These are phyloP conservation scores for Takifugu ocellatus DNA, from an alignment of 2,797 vertebrate species.

Conservation along the genomic window DNA sequence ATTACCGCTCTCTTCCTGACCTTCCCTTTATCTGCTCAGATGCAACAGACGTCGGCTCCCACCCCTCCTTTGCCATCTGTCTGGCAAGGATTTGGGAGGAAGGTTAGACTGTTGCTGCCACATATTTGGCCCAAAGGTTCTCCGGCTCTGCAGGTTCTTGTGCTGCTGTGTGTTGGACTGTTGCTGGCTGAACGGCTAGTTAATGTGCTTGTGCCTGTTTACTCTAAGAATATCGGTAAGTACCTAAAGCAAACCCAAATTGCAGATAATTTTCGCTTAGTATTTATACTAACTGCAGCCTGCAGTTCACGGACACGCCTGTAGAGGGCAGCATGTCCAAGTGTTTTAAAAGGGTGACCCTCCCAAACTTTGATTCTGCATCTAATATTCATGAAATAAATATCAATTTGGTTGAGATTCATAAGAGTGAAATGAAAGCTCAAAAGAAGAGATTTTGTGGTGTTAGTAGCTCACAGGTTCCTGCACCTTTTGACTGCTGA, in stretches of 20 bases:
- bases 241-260: neutral
- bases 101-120: conserved; percentile 77
- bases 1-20: neutral
- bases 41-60: conserved; percentile 10
- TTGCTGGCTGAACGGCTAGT: conserved; percentile 82
- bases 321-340: conserved; percentile 27
- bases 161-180: conserved; percentile 82
- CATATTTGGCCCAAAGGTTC: conserved; percentile 84
- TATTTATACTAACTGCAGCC: no score
- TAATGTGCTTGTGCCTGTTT: conserved; percentile 88
- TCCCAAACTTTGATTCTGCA: neutral
- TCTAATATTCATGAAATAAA: no score
- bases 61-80: conserved; percentile 1
- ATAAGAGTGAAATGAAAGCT: no score
- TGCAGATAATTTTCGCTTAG: no score
- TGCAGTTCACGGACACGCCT: conserved; percentile 5
- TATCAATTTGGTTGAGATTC: no score
- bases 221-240: conserved; percentile 88
- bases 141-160: conserved; percentile 75
- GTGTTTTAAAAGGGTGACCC: neutral
- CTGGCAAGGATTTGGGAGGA: conserved; percentile 79
- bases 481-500: no score
- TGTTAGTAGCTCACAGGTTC: no score
- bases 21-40: conserved; percentile 1
- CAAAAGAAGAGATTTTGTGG: no score